Evolutionary conservation across 2,113 vertebrate genomes (phyloP).

Genomic region (Lampris megalopsis): DNA sequence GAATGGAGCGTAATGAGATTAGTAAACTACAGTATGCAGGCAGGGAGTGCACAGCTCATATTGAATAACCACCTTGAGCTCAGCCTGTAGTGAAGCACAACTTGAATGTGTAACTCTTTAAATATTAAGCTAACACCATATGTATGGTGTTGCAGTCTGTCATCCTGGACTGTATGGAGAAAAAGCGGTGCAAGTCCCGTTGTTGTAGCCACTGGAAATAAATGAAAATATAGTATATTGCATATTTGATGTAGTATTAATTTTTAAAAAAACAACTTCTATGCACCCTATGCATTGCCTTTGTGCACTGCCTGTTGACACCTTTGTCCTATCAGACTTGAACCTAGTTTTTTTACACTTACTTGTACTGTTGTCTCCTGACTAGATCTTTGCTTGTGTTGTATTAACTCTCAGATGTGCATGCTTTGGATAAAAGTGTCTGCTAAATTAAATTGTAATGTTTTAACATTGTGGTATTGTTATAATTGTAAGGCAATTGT

Average conservation of each 20-base stretch:
- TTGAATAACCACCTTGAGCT: conserved; percentile 54
- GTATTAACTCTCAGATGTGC: too few species aligned
- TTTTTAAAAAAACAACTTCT: too few species aligned
- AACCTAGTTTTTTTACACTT: too few species aligned
- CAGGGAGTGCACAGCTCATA: conserved; percentile 45
- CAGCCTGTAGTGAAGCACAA: conserved; percentile 37
- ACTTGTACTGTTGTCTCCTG: too few species aligned
- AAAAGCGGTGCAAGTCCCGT: neutral
- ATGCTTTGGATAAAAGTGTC: too few species aligned
- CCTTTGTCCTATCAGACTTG: too few species aligned
- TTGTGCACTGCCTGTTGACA: too few species aligned
- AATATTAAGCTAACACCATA: conserved; percentile 9
- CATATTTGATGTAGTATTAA: neutral
- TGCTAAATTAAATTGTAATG: too few species aligned
- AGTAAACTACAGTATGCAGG: conserved; percentile 64
- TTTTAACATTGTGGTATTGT: too few species aligned
- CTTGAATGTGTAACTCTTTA: conserved; percentile 36
- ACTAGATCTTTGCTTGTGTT: too few species aligned
- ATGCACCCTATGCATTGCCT: too few species aligned
- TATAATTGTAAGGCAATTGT: neutral
- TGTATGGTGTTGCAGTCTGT: neutral
- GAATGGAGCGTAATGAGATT: conserved; percentile 71
- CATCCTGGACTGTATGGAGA: conserved; percentile 2
- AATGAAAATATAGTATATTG: neutral
- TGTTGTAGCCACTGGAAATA: neutral